Base-by-base conservation (phyloP, 1,140 invertebrate species). In the Lamellibrachia luymesi region DNA sequence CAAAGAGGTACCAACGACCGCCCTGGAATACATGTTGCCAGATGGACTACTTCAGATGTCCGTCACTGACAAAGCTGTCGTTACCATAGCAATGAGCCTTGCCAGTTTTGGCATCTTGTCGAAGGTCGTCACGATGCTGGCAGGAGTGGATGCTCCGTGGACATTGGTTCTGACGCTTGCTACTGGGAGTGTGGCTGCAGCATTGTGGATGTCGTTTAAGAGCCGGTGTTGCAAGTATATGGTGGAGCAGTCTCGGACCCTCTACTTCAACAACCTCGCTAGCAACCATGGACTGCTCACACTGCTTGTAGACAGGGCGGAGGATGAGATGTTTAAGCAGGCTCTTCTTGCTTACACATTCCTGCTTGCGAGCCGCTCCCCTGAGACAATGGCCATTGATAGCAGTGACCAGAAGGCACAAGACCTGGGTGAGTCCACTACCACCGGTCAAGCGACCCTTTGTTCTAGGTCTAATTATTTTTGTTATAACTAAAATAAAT, bases 261-360 rank as follows among this genome's bases (percentile, higher is more conserved):
- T 96, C 50, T 96, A 96, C 92, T 96, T 94, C 93, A 96, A 96
- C 93, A 96, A 95, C 92, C 93, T 96, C 22, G 95, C 95, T 49
- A 96, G 96, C 93, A 96, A 96, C 93, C 93, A 95, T 38, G 95
- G 95, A 13, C 94, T 96, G 89, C 92, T 96, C 90, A 94, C 95
- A 8, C 52, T 96, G 91, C 89, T 96, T 80, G 95, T 96, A 10
- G 95, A 96, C 92, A 92, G 96, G 92, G 96, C 96, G 8, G 95
- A 96, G 92, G 96, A 96, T 92, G 96, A 96, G 91, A 95, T 94
- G 64, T 95, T 96, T 51, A 96, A 96, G 92, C 95, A 96, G 93
- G 95, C 95, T 2, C 92, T 96, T 90, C 93, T 96, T 13, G 94
- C 94, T 4, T 96, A 96, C 92, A 94, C 94, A 13, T 96, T 96